These are phyloP conservation scores for Thyatira batis DNA, from an alignment of 2,888 invertebrate genomes.

Conservation along the genomic window DNA sequence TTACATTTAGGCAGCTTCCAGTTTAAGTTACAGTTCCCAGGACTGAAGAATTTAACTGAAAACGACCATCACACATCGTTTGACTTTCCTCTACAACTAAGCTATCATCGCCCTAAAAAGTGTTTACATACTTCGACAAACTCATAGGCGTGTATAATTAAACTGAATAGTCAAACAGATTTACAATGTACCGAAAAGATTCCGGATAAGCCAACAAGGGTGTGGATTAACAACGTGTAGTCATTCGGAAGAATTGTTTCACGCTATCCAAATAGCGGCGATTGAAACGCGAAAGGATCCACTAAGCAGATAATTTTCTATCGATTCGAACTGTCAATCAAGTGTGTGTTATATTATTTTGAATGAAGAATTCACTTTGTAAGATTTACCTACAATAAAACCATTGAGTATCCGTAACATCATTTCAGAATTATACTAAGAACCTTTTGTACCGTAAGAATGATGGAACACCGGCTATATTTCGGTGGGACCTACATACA, in stretches of 20 bases:
- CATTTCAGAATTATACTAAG: slow-evolving; percentile 2
- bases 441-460: background rate
- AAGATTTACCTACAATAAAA: slow-evolving; percentile 43
- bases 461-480: no score
- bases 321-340: slow-evolving; percentile 71
- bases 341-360: slow-evolving; percentile 49
- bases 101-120: background rate
- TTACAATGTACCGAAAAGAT: slow-evolving; percentile 49
- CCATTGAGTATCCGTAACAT: slow-evolving; percentile 37
- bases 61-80: no score
- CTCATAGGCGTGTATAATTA: slow-evolving; percentile 71
- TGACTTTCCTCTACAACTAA: background rate
- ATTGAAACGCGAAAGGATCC: slow-evolving; percentile 64
- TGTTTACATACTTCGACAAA: slow-evolving; percentile 26
- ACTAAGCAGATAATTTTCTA: slow-evolving; percentile 79
- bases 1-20: no score
- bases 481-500: no score
- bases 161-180: slow-evolving; percentile 70
- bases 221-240: slow-evolving; percentile 63
- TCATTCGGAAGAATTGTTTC: slow-evolving; percentile 80
- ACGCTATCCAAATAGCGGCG: slow-evolving; percentile 79
- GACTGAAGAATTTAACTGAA: no score
- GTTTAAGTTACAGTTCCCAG: no score
- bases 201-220: slow-evolving; percentile 63
- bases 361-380: slow-evolving; percentile 47